Conservation (phyloP, 2,888 invertebrate genomes). For the Autographa gamma region DNA sequence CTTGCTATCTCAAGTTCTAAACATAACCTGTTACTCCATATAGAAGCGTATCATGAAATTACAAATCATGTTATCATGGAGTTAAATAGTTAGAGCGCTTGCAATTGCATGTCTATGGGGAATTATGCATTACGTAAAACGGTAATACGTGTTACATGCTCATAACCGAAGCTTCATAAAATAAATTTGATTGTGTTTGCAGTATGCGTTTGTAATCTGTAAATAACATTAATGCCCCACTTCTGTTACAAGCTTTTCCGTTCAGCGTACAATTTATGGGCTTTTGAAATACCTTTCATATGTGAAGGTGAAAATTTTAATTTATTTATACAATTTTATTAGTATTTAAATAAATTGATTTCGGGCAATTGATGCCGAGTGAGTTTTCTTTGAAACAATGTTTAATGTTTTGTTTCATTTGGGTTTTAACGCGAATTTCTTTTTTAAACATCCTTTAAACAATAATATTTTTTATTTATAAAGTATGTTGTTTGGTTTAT, state of each 20-base stretch:
- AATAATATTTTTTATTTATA: too few species aligned
- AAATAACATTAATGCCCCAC: constrained; percentile 50
- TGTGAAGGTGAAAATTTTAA: neutral
- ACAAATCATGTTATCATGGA: constrained; percentile 72
- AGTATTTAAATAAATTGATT: constrained; percentile 8
- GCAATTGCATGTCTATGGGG: constrained; percentile 73
- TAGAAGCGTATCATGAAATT: constrained; percentile 68
- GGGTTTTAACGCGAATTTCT: neutral
- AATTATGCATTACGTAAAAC: constrained; percentile 72
- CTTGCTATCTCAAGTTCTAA: constrained; percentile 70
- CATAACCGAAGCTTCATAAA: constrained; percentile 56
- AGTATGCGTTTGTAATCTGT: constrained; percentile 46
- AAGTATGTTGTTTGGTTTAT: too few species aligned
- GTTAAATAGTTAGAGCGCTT: constrained; percentile 61
- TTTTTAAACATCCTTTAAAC: too few species aligned
- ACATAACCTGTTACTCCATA: constrained; percentile 63
- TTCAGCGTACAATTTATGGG: constrained; percentile 22
- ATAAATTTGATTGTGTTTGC: constrained; percentile 56
- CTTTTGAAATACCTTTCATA: constrained; percentile 26
- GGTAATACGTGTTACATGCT: constrained; percentile 60
- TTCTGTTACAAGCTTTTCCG: constrained; percentile 49
- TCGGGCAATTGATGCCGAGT: neutral
- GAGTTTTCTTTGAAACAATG: neutral
- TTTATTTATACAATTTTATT: neutral
- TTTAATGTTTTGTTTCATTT: neutral